These are phyloP conservation scores for Zaprionus camerounensis DNA, from an alignment of 1,140 invertebrate species.

Conservation along the genomic window DNA sequence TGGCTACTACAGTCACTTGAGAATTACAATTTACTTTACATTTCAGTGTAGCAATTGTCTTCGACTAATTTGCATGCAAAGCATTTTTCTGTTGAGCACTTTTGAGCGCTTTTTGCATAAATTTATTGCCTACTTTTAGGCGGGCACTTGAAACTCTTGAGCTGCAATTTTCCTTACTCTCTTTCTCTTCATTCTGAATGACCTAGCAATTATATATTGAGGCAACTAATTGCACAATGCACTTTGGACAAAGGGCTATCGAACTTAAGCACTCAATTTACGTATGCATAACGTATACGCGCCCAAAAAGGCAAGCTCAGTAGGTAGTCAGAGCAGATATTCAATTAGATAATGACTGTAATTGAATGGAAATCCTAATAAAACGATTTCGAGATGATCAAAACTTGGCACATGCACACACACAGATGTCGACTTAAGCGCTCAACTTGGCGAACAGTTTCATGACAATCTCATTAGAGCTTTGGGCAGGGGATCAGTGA, in stretches of 20 bases:
- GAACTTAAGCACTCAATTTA: not conserved
- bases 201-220: not conserved
- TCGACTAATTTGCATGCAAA: slow-evolving; percentile 5
- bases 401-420: not conserved
- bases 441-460: slow-evolving; percentile 2
- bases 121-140: not conserved
- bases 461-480: slow-evolving; percentile 12
- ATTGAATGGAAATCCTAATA: slow-evolving; percentile 1
- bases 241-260: too few species aligned
- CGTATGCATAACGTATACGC: not conserved
- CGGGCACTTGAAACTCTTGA: not conserved
- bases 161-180: not conserved
- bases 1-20: not conserved
- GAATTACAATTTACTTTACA: slow-evolving; percentile 1
- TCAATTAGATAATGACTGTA: slow-evolving; percentile 9
- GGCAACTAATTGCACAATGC: not conserved
- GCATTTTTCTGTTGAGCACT: not conserved
- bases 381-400: slow-evolving; percentile 5
- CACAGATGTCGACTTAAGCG: not conserved
- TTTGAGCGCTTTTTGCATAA: not conserved
- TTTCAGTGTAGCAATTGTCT: not conserved
- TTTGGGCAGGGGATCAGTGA: slow-evolving; percentile 39
- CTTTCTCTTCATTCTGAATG: not conserved
- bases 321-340: not conserved
- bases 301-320: not conserved